Evolutionary conservation across 1,140 invertebrate species (phyloP).

Genomic region (Procambarus clarkii): DNA sequence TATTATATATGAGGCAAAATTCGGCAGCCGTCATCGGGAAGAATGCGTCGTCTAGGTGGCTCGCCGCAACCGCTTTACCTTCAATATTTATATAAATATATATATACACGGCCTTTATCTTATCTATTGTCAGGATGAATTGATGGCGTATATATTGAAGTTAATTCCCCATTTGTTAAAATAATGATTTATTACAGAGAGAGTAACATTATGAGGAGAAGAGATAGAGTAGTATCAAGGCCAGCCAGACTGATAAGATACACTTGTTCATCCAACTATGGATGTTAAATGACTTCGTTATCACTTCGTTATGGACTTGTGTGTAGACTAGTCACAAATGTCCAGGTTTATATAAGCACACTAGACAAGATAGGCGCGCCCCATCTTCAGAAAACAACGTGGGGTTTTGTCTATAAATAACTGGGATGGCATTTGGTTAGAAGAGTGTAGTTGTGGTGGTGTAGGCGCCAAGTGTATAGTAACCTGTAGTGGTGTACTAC

Average conservation of each 20-base stretch:
- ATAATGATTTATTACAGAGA: not conserved
- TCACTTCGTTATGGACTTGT: not conserved
- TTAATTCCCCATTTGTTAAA: not conserved
- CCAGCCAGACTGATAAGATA: slow-evolving; percentile 4
- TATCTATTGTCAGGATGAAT: not conserved
- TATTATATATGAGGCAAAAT: not conserved
- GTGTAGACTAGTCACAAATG: not conserved
- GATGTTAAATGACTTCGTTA: slow-evolving; percentile 2
- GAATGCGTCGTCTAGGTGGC: slow-evolving; percentile 28
- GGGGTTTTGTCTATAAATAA: slow-evolving; percentile 9
- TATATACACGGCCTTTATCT: not conserved
- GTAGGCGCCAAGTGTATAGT: not conserved
- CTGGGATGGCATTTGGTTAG: not conserved
- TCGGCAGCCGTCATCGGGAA: not conserved
- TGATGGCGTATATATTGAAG: not conserved
- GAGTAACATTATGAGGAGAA: not conserved
- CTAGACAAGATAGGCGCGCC: not conserved
- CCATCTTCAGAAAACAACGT: not conserved
- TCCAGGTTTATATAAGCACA: not conserved
- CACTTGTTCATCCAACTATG: not conserved
- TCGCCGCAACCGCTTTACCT: not conserved
- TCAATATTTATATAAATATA: not conserved
- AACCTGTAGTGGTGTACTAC: not conserved
- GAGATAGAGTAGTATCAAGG: not conserved
- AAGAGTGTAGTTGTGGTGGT: not conserved